Percentiles rank a stretch among this genome's conserved stretches.
Evolutionary conservation across 2,113 vertebrate species (phyloP).

Genomic region (Cryptomyrus ogoouensis): DNA sequence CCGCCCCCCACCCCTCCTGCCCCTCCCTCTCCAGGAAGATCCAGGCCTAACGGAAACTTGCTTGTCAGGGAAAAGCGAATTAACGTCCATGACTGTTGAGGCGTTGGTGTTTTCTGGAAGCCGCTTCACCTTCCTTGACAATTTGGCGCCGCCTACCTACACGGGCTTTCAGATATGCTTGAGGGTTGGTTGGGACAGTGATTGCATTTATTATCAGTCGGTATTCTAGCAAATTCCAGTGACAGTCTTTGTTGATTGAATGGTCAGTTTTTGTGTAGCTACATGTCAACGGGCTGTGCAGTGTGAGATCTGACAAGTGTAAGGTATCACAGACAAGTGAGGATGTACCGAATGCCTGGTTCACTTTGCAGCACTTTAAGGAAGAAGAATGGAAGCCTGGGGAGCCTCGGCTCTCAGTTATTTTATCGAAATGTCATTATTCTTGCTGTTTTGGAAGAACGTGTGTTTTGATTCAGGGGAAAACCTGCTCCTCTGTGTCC

Average conservation of each 20-base stretch:
- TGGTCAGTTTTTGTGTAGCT: background rate
- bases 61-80: background rate
- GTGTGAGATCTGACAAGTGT: background rate
- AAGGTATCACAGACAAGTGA: background rate
- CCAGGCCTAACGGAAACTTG: conserved; percentile 4
- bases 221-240: background rate
- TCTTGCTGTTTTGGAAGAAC: background rate
- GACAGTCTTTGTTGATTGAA: background rate
- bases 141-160: background rate
- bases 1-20: background rate
- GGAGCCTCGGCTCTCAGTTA: background rate
- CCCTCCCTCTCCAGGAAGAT: conserved; percentile 6
- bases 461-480: background rate
- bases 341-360: background rate
- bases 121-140: background rate
- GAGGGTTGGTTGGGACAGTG: background rate
- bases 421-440: background rate
- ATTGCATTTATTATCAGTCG: background rate
- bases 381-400: background rate
- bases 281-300: background rate
- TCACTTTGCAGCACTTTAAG: background rate
- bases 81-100: background rate
- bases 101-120: conserved; percentile 15
- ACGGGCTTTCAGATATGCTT: background rate
- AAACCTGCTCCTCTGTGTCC: background rate